These are phyloP conservation scores for Hipposideros armiger DNA, from an alignment of 2,113 vertebrate genomes.

Conservation along the genomic window DNA sequence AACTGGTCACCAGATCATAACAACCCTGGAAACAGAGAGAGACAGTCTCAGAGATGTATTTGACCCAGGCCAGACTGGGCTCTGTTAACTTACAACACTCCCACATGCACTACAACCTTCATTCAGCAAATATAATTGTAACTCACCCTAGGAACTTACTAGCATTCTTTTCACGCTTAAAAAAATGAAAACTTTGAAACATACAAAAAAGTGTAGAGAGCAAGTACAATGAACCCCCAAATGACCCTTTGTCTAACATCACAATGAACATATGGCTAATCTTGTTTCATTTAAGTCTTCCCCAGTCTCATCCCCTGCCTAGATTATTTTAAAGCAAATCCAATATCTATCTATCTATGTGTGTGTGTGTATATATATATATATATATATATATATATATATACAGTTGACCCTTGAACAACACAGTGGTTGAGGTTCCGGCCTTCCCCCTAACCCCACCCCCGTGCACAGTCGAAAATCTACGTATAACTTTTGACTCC, in stretches of 20 bases:
- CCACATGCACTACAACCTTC: neutral
- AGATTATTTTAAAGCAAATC: constrained; percentile 40
- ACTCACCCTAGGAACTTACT: neutral
- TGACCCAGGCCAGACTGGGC: neutral
- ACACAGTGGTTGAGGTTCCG: neutral
- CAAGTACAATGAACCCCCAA: neutral
- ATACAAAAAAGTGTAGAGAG: neutral
- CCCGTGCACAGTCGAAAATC: neutral
- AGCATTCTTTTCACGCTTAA: neutral
- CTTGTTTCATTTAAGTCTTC: neutral
- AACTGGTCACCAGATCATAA: constrained; percentile 96
- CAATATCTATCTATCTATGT: too few species aligned
- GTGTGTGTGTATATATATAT: too few species aligned
- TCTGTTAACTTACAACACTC: neutral
- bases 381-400: neutral
- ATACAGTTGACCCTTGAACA: neutral
- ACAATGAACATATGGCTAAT: constrained; percentile 20
- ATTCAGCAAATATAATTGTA: neutral
- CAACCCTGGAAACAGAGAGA: constrained; percentile 92
- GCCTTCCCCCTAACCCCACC: too few species aligned
- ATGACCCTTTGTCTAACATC: neutral
- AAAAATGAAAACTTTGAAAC: constrained; percentile 16
- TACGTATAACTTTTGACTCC: neutral
- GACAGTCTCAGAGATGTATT: constrained; percentile 2
- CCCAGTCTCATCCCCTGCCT: neutral